These are phyloP conservation scores for Sesamia nonagrioides DNA, from an alignment of 1,140 invertebrate species.

Conservation along the genomic window DNA sequence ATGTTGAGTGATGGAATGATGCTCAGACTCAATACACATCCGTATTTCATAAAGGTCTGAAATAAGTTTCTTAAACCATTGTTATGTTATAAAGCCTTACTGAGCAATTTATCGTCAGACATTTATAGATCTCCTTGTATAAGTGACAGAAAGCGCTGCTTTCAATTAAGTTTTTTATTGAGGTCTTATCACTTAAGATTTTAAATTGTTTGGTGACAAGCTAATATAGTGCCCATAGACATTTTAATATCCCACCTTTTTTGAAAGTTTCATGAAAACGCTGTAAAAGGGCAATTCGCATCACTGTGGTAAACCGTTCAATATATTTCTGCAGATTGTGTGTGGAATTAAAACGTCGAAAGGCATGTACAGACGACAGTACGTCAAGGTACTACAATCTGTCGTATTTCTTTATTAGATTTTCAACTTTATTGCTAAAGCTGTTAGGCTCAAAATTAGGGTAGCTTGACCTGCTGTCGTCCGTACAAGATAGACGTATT, in stretches of 20 bases:
- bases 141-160: not conserved
- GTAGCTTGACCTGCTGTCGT: too few species aligned
- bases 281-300: too few species aligned
- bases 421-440: too few species aligned
- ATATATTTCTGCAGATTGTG: not conserved
- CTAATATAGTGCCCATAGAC: not conserved
- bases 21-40: not conserved
- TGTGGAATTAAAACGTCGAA: not conserved
- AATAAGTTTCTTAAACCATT: not conserved
- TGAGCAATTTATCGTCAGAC: not conserved
- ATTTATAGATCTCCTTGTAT: not conserved
- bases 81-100: not conserved
- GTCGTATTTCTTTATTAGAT: too few species aligned
- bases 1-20: not conserved
- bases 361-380: too few species aligned
- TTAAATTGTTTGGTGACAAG: conserved; percentile 2
- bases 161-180: not conserved
- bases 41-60: not conserved
- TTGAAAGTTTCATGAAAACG: not conserved
- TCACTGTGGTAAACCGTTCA: too few species aligned
- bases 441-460: too few species aligned
- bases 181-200: not conserved
- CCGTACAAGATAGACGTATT: not conserved
- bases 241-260: not conserved
- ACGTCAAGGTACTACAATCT: too few species aligned